Percentiles rank a stretch among this genome's conserved stretches.
Conservation (phyloP, 1,140 invertebrate species). For the Caenorhabditis inopinata region DNA sequence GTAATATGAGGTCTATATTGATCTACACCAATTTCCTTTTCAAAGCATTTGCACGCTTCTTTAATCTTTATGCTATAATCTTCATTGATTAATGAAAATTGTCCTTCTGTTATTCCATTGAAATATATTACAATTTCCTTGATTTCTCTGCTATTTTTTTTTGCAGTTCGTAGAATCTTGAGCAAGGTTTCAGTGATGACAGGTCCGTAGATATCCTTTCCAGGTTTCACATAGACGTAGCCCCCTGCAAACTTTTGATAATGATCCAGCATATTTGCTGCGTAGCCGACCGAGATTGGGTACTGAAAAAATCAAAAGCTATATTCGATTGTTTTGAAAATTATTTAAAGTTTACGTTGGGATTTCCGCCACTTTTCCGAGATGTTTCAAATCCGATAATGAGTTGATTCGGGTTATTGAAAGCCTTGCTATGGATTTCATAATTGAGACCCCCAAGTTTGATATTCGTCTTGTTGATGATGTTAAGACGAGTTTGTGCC, state of each 20-base stretch:
- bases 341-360: no score
- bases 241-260: no score
- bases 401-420: not conserved
- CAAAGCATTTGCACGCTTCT: no score
- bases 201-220: not conserved
- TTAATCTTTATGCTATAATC: no score
- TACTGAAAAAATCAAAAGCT: not conserved
- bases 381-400: slow-evolving; percentile 10
- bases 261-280: not conserved
- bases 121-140: slow-evolving; percentile 5
- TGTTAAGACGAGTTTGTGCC: no score
- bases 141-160: not conserved
- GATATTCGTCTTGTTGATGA: no score
- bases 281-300: not conserved
- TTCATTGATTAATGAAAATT: no score
- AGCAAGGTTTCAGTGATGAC: not conserved
- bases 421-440: not conserved
- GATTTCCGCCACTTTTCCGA: not conserved
- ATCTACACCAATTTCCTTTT: no score
- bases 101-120: slow-evolving; percentile 31
- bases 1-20: no score
- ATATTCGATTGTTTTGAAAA: no score
- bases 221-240: not conserved
- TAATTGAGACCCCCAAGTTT: slow-evolving; percentile 31
- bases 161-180: not conserved